Percentiles rank a stretch among this genome's conserved stretches.
Evolutionary conservation across 2,888 invertebrate genomes (phyloP).

Genomic region (Brachyptera putata): DNA sequence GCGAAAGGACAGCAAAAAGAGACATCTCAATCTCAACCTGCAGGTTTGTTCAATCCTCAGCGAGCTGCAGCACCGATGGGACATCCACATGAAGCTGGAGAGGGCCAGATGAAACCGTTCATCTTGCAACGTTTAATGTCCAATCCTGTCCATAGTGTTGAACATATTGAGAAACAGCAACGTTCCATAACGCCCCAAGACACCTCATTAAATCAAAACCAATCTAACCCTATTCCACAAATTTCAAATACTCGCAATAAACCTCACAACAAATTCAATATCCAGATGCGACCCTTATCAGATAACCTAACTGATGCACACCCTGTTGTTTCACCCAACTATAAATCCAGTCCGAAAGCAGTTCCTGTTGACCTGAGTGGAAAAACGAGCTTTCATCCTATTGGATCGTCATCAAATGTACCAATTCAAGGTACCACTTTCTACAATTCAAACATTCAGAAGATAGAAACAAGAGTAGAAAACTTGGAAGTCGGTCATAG

Average conservation of each 20-base stretch:
- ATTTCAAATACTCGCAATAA: neutral
- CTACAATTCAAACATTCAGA: neutral
- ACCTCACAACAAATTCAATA: neutral
- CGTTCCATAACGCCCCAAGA: constrained; percentile 62
- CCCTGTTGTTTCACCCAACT: constrained; percentile 32
- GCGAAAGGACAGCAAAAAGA: constrained; percentile 48
- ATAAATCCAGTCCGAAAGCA: constrained; percentile 21
- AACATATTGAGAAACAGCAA: constrained; percentile 85
- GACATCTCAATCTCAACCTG: constrained; percentile 20
- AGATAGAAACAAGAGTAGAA: neutral
- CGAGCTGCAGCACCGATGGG: constrained; percentile 15
- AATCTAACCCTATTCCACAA: neutral
- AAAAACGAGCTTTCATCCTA: constrained; percentile 49
- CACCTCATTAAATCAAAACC: neutral
- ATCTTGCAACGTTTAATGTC: constrained; percentile 79
- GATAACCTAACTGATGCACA: neutral
- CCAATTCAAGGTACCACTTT: constrained; percentile 4
- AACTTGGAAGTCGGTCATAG: no score
- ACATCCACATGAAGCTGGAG: constrained; percentile 28
- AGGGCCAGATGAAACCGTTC: constrained; percentile 47
- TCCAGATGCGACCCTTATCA: neutral
- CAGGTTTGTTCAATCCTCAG: constrained; percentile 20
- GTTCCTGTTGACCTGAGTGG: constrained; percentile 23
- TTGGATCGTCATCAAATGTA: constrained; percentile 49
- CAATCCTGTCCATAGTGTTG: constrained; percentile 76